Conservation (phyloP, 2,888 invertebrate genomes). For the Aleiodes testaceus region DNA sequence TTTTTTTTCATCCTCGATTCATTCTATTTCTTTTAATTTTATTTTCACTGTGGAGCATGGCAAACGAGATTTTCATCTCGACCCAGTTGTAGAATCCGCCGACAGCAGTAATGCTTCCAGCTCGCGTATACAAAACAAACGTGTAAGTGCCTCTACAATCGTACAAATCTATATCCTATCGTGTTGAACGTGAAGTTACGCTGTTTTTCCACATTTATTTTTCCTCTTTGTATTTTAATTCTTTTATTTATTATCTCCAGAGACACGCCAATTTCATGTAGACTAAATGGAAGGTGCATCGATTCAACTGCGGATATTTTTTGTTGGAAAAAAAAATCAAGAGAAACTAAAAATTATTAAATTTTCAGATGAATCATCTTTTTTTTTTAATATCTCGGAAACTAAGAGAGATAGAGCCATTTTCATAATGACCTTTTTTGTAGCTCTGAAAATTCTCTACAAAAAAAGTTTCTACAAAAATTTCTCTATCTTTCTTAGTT, state of each 20-base stretch:
- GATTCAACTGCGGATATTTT: too few species aligned
- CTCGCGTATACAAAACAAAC: conserved; percentile 28
- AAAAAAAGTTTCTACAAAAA: too few species aligned
- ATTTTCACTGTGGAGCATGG: conserved; percentile 17
- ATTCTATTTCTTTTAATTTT: conserved; percentile 22
- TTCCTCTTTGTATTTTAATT: too few species aligned
- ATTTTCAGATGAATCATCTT: too few species aligned
- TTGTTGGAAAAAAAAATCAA: too few species aligned
- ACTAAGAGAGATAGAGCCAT: too few species aligned
- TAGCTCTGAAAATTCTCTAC: too few species aligned
- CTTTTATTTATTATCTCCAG: conserved; percentile 1
- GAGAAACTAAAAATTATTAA: too few species aligned
- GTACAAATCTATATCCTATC: conserved; percentile 26
- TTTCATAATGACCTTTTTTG: too few species aligned
- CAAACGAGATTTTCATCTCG: conserved; percentile 34
- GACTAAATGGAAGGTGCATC: too few species aligned
- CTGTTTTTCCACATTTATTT: not conserved
- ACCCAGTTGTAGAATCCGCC: conserved; percentile 15
- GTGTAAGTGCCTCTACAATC: conserved; percentile 22
- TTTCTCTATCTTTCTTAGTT: too few species aligned
- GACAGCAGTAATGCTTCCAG: conserved; percentile 16
- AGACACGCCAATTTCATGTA: conserved; percentile 13
- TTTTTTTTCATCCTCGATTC: conserved; percentile 16
- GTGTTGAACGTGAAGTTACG: conserved; percentile 1
- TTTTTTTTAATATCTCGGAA: too few species aligned